These are phyloP conservation scores for Mormoops blainvillei DNA, from an alignment of 2,113 vertebrate genomes.

Conservation along the genomic window DNA sequence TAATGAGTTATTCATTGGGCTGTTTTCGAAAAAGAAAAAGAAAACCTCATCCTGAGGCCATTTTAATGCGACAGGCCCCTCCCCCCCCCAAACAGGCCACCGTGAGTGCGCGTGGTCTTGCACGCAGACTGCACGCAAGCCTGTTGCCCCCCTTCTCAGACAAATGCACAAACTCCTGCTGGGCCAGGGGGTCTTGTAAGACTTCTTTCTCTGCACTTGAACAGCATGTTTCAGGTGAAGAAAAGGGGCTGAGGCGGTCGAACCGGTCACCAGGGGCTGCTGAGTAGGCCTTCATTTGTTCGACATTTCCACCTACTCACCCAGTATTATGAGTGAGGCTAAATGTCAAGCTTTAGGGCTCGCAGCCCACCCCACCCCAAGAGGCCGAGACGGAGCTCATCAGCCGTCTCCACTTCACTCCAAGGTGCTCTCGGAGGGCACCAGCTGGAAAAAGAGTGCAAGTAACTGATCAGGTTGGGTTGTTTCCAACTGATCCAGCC, in stretches of 20 bases:
- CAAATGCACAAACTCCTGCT: background rate
- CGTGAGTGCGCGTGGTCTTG: too few species aligned
- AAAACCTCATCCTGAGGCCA: background rate
- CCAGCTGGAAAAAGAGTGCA: background rate
- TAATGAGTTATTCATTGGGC: background rate
- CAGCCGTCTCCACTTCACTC: background rate
- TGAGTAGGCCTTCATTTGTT: background rate
- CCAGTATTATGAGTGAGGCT: background rate
- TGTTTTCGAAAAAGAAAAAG: background rate
- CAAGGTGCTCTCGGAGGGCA: background rate
- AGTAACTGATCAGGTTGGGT: background rate
- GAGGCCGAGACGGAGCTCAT: background rate
- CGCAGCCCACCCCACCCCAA: background rate
- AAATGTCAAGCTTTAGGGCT: background rate
- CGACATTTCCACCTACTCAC: background rate
- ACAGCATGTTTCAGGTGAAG: background rate
- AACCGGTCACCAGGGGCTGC: background rate
- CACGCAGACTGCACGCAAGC: too few species aligned
- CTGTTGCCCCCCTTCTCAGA: background rate
- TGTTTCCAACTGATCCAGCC: background rate
- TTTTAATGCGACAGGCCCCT: background rate
- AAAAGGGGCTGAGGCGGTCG: background rate
- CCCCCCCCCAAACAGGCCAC: too few species aligned
- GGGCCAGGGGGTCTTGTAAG: background rate
- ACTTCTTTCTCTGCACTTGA: background rate